phyloP scores from a whole-genome alignment of 2,888 invertebrate genomes.

The Patella pellucida region DNA sequence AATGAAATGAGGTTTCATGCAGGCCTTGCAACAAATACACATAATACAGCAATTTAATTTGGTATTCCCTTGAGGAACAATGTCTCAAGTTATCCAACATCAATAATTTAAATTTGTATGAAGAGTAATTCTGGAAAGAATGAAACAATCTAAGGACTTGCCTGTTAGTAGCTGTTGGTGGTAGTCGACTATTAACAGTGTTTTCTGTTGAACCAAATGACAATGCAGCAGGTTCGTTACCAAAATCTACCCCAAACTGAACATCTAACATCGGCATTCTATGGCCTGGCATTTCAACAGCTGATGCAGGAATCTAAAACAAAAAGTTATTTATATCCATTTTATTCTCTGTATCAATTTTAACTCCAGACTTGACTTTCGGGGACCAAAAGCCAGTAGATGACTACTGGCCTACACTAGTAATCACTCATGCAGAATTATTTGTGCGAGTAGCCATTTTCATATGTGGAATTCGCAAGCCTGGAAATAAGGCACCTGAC shows the following conservation, averaged over 20 bases:
- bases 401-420: background rate
- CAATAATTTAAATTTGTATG: too few species aligned
- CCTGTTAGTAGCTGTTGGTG: slow-evolving; percentile 46
- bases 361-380: too few species aligned
- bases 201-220: slow-evolving; percentile 58
- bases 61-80: too few species aligned
- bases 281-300: slow-evolving; percentile 97
- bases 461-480: too few species aligned
- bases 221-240: slow-evolving; percentile 60
- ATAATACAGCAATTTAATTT: too few species aligned
- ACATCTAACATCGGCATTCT: slow-evolving; percentile 87
- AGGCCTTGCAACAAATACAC: too few species aligned
- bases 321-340: background rate
- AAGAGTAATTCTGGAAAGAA: too few species aligned
- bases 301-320: slow-evolving; percentile 87
- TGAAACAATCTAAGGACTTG: slow-evolving; percentile 17
- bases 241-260: slow-evolving; percentile 87
- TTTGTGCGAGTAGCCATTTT: too few species aligned
- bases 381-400: background rate
- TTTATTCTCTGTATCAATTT: too few species aligned
- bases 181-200: slow-evolving; percentile 30
- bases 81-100: too few species aligned
- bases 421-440: background rate
- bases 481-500: too few species aligned
- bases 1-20: too few species aligned